A percentile compares a stretch with the other conserved stretches of the same genome.
phyloP scores from a whole-genome alignment of 2,113 vertebrate species.

The Crypturellus undulatus region DNA sequence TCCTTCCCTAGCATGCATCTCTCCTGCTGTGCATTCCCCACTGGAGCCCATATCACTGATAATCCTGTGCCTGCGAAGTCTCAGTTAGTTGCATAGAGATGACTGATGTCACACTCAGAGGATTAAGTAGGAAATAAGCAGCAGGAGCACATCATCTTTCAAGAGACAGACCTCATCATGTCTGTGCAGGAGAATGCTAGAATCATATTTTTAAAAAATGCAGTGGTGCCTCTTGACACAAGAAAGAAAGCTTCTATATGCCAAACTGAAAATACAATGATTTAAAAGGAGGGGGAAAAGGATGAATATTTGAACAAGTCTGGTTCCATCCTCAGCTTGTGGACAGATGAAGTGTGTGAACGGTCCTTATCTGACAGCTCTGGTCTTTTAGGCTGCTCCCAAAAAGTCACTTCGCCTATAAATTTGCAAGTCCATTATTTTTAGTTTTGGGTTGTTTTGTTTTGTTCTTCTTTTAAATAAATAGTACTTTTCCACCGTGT shows the following conservation, averaged over 20 bases:
- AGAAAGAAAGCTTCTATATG: neutral
- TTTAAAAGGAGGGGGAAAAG: neutral
- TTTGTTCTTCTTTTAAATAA: neutral
- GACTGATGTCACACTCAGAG: slow-evolving; percentile 28
- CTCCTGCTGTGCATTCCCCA: slow-evolving; percentile 4
- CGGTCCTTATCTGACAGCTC: neutral
- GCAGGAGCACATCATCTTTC: neutral
- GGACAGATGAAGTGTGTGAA: neutral
- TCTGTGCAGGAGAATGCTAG: neutral
- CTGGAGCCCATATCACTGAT: neutral
- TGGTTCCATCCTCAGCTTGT: neutral
- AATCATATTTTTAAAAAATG: neutral
- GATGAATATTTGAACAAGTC: neutral
- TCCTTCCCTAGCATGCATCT: neutral
- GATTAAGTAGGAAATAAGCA: slow-evolving; percentile 38
- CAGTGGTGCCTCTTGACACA: neutral
- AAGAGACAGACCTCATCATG: neutral
- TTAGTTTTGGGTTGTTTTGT: neutral
- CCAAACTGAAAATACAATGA: neutral
- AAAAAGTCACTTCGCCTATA: neutral
- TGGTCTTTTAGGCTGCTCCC: neutral
- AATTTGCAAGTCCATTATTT: neutral
- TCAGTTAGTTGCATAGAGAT: slow-evolving; percentile 20
- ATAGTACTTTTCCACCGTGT: neutral
- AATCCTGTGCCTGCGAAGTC: slow-evolving; percentile 30